Base-by-base conservation (phyloP, 2,797 vertebrate species). In the Ctenosaura bakeri region DNA sequence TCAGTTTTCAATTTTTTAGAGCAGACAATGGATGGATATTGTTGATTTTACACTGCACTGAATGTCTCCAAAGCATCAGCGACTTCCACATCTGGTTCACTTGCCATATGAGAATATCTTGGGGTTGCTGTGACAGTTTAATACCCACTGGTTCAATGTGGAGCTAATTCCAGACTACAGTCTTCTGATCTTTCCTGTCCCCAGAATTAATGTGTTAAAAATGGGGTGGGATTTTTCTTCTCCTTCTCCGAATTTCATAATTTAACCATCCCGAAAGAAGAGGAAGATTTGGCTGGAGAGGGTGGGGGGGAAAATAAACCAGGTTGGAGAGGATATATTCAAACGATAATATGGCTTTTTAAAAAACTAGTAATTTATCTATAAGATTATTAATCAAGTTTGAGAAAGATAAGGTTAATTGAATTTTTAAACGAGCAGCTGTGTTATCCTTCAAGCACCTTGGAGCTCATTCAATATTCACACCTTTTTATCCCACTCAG, bases 381-480 rank as follows among this genome's bases (percentile, higher is more conserved):
- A 90, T 95, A 84, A 92, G 92, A 96, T 97, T 96, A 96, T 96
- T 97, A 96, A 96, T 96, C 96, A 97, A 96, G 92, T 95, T 97
- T 95, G 93, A 94, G 94, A 97, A 97, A 96, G 95, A 96, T 96
- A 96, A 97, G 93, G 95, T 97, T 97, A 96, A 96, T 96, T 97
- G 96, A 96, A 97, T 97, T 96, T 96, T 97, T 96, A 96, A 97
- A 96, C 91, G 95, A 95, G 94, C 95, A 96, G 90, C 94, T 95
- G 71, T 96, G 96, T 97, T 97, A 94, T 96, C 96, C 96, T 97
- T 97, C 93, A 96, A 95, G 93, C 94, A 95, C 93, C 92, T 97
- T 96, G 95, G 92, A 96, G 93, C 92, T 96, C 94, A 96, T 96
- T 94, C 81, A 96, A 89, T 96, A 96, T 95, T 97, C 94, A 96